Base-by-base conservation (phyloP, 2,888 invertebrate species). In the Hartigia nigra region DNA sequence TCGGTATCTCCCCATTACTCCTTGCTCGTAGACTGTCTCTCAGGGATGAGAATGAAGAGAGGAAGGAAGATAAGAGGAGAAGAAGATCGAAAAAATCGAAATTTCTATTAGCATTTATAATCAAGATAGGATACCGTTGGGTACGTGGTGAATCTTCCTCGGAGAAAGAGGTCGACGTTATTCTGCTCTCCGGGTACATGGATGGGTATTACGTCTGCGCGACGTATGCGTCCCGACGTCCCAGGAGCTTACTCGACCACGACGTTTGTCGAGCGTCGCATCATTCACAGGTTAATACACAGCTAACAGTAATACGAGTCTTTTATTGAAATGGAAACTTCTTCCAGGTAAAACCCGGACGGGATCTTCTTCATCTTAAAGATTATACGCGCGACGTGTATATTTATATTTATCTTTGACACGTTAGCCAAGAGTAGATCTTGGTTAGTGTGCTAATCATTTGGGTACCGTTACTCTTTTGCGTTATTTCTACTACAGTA, bases 131-230 rank as follows among this genome's bases (percentile, higher is more conserved):
- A 9, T 55, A 55, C 23, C 55, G 55, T 23, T 55, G 55, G 55
- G 23, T 9, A 55, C 23, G 55, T 9, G 23, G 55, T 23, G 55
- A 55, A 55, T 23, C 55, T 55, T 55, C 55, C 55, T 23, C 55
- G 55, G 55, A n/a, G n/a, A n/a, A 55, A 14, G 5, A 9, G 1
- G 55, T 55, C 55, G 23, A 55, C 78, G 69, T 23, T 78, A 76
- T 89, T 87, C 86, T 90, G 89, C 84, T 90, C 88, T 86, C 90
- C 90, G 90, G 88, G 87, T 90, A 90, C 83, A 86, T 85, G 87
- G 86, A 87, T 88, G 88, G 39, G 87, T 86, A 87, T 88, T 89
- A 87, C 88, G 89, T 87, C 89, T 90, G 90, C 88, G 89, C 88
- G 85, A 81, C 82, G 83, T 83, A 81, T 82, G 55, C 82, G 85